These are phyloP conservation scores for Phyllostomus hastatus DNA, from an alignment of 2,113 vertebrate species.

Conservation along the genomic window DNA sequence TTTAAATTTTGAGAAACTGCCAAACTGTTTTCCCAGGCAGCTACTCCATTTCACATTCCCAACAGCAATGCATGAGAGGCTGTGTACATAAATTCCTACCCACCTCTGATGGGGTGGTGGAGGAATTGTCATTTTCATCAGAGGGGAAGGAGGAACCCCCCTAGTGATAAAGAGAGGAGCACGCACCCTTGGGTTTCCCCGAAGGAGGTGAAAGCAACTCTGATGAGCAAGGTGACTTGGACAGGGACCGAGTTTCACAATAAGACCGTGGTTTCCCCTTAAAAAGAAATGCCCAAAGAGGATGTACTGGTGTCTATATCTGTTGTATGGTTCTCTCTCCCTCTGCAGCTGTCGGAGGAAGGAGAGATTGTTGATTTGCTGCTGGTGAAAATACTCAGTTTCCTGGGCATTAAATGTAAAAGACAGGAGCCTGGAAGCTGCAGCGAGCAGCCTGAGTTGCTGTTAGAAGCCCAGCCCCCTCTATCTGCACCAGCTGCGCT, in stretches of 20 bases:
- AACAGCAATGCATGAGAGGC: background rate
- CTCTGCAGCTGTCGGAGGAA: constrained; percentile 90
- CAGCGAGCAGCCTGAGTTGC: background rate
- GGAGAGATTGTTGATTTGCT: constrained; percentile 94
- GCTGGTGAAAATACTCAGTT: constrained; percentile 89
- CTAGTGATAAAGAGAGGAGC: background rate
- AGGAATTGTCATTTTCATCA: background rate
- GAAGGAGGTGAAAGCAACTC: background rate
- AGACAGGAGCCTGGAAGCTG: constrained; percentile 64
- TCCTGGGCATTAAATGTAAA: constrained; percentile 89
- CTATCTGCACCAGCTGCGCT: background rate
- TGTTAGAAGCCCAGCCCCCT: background rate
- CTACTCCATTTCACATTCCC: background rate
- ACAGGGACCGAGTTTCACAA: background rate
- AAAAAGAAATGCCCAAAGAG: background rate
- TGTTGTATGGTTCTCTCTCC: background rate
- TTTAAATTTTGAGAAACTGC: background rate
- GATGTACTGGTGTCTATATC: background rate
- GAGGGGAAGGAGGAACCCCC: background rate
- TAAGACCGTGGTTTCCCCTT: background rate
- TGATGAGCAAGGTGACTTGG: background rate
- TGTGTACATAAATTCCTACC: background rate
- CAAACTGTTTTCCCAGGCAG: background rate
- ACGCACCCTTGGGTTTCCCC: background rate
- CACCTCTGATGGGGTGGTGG: background rate